Conservation (phyloP, 2,888 invertebrate species). For the Crossocerus cetratus region DNA sequence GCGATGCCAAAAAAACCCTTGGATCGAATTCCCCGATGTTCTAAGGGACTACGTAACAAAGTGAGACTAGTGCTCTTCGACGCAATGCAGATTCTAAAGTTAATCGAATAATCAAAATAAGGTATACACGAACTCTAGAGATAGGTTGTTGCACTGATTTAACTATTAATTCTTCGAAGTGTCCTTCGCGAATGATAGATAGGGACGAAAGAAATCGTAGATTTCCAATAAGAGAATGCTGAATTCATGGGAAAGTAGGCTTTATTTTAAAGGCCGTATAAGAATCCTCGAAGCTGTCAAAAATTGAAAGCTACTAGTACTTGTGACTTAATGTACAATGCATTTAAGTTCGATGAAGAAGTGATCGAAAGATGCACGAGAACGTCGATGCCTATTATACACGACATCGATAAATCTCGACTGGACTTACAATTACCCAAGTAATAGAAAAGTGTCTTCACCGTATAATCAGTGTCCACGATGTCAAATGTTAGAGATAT, state of each 20-base stretch:
- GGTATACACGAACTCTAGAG: background rate
- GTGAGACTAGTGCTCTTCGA: too few species aligned
- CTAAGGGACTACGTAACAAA: too few species aligned
- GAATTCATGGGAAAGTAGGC: background rate
- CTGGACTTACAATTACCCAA: too few species aligned
- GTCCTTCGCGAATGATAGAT: background rate
- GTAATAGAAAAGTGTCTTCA: background rate
- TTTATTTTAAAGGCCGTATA: too few species aligned
- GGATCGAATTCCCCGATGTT: too few species aligned
- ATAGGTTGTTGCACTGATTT: background rate
- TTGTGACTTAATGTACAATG: background rate
- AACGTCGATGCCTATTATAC: background rate
- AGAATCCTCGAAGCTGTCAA: too few species aligned
- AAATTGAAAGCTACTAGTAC: too few species aligned
- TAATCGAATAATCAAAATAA: background rate
- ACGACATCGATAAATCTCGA: background rate
- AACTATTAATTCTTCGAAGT: conserved; percentile 3
- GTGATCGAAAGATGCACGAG: background rate
- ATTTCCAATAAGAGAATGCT: background rate
- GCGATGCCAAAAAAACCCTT: too few species aligned
- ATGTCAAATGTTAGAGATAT: background rate
- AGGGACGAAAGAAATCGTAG: background rate
- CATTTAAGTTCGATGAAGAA: background rate
- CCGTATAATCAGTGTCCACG: background rate
- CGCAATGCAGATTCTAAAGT: background rate